Percentiles rank a stretch among this genome's conserved stretches.
phyloP scores from a whole-genome alignment of 2,888 invertebrate species.

The Scelioninae gen. 1 region DNA sequence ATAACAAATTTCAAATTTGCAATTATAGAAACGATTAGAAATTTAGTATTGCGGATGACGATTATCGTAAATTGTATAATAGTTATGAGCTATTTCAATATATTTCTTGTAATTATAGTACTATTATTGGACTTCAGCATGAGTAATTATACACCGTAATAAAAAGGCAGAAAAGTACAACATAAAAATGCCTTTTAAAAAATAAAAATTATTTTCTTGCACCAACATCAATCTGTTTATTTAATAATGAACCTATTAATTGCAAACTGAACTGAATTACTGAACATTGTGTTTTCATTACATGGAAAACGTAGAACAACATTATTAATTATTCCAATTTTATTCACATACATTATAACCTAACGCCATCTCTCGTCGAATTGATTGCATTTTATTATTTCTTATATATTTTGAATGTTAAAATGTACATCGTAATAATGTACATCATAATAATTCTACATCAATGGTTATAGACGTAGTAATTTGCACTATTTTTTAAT shows the following conservation, averaged over 20 bases:
- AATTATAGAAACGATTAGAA: too few relatives aligned
- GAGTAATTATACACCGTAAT: constrained; percentile 25
- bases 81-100: constrained; percentile 9
- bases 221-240: constrained; percentile 19
- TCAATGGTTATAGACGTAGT: too few relatives aligned
- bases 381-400: not conserved
- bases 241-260: constrained; percentile 33
- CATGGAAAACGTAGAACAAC: constrained; percentile 20
- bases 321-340: constrained; percentile 34
- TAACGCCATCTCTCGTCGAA: not conserved
- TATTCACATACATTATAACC: constrained; percentile 27
- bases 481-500: too few relatives aligned
- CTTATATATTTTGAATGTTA: too few relatives aligned
- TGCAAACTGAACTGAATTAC: constrained; percentile 36
- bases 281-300: constrained; percentile 34
- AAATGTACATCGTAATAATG: too few relatives aligned
- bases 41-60: too few relatives aligned
- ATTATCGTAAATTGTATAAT: not conserved
- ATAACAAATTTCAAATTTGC: too few relatives aligned
- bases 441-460: too few relatives aligned
- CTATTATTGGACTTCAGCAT: constrained; percentile 16
- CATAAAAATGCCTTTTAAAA: not conserved
- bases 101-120: constrained; percentile 9
- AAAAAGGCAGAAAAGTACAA: constrained; percentile 12
- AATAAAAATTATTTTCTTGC: constrained; percentile 10